Percentiles rank a stretch among this genome's conserved stretches.
Conservation (phyloP, 2,797 vertebrate genomes). For the Hippocampus kuda region DNA sequence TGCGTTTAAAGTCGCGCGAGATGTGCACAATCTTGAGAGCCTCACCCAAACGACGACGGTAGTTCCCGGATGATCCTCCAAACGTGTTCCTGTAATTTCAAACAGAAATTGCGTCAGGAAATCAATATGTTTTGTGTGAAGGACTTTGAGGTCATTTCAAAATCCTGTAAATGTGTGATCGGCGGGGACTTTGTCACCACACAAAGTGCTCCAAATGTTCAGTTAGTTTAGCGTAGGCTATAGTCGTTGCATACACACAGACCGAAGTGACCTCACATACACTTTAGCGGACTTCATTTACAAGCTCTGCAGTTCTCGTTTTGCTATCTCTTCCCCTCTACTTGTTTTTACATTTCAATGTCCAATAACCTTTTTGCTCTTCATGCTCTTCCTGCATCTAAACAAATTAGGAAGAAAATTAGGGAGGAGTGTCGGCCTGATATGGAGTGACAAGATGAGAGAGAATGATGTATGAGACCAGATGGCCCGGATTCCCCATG, state of each 20-base stretch:
- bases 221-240: neutral
- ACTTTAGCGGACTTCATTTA: neutral
- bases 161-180: neutral
- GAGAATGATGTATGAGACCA: constrained; percentile 60
- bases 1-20: too few relatives aligned
- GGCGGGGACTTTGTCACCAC: neutral
- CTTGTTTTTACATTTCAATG: neutral
- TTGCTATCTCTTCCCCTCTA: neutral
- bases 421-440: neutral
- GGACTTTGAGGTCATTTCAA: neutral
- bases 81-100: neutral
- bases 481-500: constrained; percentile 53
- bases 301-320: neutral
- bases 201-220: neutral
- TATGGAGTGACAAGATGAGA: constrained; percentile 27
- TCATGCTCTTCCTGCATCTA: constrained; percentile 25
- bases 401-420: constrained; percentile 57
- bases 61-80: neutral
- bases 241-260: neutral
- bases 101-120: neutral
- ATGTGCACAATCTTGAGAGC: too few relatives aligned
- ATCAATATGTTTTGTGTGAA: neutral
- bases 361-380: constrained; percentile 4
- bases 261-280: neutral
- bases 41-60: neutral